Percentiles rank a stretch among this genome's conserved stretches.
Evolutionary conservation across 2,888 invertebrate genomes (phyloP).

Genomic region (Anodontia alba): DNA sequence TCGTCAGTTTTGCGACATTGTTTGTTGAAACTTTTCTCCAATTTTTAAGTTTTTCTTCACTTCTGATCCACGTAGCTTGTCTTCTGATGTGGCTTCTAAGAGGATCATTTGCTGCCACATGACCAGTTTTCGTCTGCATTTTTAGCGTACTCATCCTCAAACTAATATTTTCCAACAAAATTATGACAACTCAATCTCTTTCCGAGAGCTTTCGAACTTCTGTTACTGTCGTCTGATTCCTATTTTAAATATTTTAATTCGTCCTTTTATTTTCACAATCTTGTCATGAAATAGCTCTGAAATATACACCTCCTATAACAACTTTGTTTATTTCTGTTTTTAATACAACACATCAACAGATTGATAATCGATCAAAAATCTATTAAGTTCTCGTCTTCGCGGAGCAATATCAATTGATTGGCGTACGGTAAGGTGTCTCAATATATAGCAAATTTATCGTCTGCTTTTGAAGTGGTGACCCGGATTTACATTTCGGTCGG

Average conservation of each 20-base stretch:
- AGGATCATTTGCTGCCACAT: conserved; percentile 27
- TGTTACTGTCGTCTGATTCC: background rate
- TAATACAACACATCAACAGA: background rate
- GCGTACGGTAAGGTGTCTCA: background rate
- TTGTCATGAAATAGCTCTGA: background rate
- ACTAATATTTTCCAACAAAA: background rate
- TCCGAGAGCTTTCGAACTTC: background rate
- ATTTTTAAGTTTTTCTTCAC: conserved; percentile 65
- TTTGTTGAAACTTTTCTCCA: conserved; percentile 56
- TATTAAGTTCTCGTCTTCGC: background rate
- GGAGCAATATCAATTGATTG: background rate
- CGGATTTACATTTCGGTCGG: conserved; percentile 7
- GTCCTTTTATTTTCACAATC: background rate
- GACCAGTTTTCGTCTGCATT: conserved; percentile 16
- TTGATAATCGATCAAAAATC: background rate
- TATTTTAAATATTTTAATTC: background rate
- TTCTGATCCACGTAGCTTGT: conserved; percentile 64
- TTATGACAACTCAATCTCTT: background rate
- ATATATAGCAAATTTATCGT: background rate
- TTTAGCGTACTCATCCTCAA: conserved; percentile 4
- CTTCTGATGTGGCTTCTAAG: conserved; percentile 40
- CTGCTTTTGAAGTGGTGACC: background rate
- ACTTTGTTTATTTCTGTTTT: conserved; percentile 13
- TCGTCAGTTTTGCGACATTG: conserved; percentile 16
- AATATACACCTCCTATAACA: background rate